Evolutionary conservation across 2,113 vertebrate species (phyloP), one percentile per base, ranked within the genome.

Genomic region (Zosterops borbonicus): DNA sequence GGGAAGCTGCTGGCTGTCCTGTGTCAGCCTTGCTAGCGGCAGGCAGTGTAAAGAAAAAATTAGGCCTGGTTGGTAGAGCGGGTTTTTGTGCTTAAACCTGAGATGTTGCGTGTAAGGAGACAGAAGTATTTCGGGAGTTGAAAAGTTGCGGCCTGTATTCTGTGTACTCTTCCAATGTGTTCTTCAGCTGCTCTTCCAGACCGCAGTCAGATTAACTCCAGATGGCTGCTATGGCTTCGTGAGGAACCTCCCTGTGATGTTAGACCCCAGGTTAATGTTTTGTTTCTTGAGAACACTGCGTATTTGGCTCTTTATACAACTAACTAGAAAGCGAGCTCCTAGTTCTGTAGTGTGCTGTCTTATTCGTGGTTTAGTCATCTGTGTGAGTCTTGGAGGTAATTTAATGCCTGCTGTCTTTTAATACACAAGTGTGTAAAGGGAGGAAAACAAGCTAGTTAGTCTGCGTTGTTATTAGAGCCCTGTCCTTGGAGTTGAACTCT

Each of bases 391-490:
- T 46, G 8, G 64, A 64, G 64, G 64, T 81, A 69, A 74, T 83
- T 69, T 71, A 73, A 12, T 84, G 53, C n/a, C 31, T 89, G 65
- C 59, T 77, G 71, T 41, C 60, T 74, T 95, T 56, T 88, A 87
- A 76, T 87, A 35, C 35, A 11, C 37, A 16, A 35, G 37, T 46
- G 25, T 56, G 31, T 84, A 78, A 87, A 67, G 83, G 68, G 37
- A 92, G 23, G 68, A 96, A 93, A 88, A 81, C 79, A 83, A 93
- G 37, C 69, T 78, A 25, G 53, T 94, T 93, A 63, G 67, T 27
- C 41, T 44, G 65, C 7, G 0, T 82, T 69, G 62, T 96, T 86
- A 67, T 86, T 93, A 63, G 44, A 89, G 71, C 44, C 68, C 58
- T 60, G 0, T 39, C 44, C 81, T 69, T 79, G 68, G 31, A 67